Percentiles rank a stretch among this genome's conserved stretches.
These are phyloP conservation scores for Zygogramma bicolorata DNA, from an alignment of 2,888 invertebrate genomes.

Conservation along the genomic window DNA sequence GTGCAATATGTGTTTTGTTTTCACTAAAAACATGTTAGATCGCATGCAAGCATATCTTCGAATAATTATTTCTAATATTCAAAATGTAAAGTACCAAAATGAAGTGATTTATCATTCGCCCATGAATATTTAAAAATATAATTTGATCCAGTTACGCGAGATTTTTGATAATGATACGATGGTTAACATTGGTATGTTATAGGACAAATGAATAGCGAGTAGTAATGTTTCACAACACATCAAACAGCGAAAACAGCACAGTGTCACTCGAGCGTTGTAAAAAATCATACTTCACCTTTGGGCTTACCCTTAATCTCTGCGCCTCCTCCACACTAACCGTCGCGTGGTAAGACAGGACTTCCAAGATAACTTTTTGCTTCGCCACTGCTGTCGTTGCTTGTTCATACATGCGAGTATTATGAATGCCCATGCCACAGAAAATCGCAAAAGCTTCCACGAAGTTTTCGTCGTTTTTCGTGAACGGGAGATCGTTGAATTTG, in stretches of 20 bases:
- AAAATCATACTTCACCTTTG: slow-evolving; percentile 19
- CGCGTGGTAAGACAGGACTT: slow-evolving; percentile 95
- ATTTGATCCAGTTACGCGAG: no score
- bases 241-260: neutral
- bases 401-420: slow-evolving; percentile 98
- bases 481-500: slow-evolving; percentile 90
- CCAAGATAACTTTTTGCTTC: slow-evolving; percentile 94
- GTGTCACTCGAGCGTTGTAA: neutral
- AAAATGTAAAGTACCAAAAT: no score
- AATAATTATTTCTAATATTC: no score
- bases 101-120: no score
- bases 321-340: slow-evolving; percentile 93
- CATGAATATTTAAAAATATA: no score
- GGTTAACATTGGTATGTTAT: no score
- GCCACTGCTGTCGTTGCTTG: slow-evolving; percentile 96
- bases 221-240: neutral
- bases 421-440: slow-evolving; percentile 97
- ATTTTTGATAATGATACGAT: no score
- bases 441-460: slow-evolving; percentile 97
- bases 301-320: slow-evolving; percentile 82
- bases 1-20: no score
- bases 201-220: no score
- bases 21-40: no score
- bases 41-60: no score
- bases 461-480: slow-evolving; percentile 96